Percentiles rank a stretch among this genome's conserved stretches.
phyloP scores from a whole-genome alignment of 1,140 invertebrate species.

The Sipha flava region DNA sequence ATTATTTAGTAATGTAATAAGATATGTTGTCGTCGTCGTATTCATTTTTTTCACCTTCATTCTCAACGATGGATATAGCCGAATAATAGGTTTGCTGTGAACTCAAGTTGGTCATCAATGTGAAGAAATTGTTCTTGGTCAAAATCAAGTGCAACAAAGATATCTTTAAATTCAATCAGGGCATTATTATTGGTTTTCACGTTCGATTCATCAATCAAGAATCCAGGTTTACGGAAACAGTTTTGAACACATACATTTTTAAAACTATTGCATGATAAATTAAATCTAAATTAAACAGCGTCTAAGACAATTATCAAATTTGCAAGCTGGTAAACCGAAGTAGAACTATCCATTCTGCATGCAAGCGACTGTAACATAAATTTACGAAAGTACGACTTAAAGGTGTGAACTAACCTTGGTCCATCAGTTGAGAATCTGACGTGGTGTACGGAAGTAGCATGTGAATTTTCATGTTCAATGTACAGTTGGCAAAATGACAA shows the following conservation, averaged over 20 bases:
- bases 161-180: neutral
- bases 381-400: constrained; percentile 41
- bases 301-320: neutral
- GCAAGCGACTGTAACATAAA: neutral
- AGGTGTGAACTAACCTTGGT: constrained; percentile 44
- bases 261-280: neutral
- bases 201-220: neutral
- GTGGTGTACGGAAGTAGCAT: constrained; percentile 46
- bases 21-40: too few species aligned
- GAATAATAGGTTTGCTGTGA: neutral
- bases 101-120: neutral
- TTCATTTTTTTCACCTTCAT: too few species aligned
- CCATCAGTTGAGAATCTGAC: constrained; percentile 46
- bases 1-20: too few species aligned
- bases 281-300: neutral
- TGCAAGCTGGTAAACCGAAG: neutral
- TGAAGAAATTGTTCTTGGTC: neutral
- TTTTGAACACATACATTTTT: neutral
- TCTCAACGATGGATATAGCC: too few species aligned
- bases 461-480: neutral
- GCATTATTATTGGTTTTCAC: neutral
- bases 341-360: neutral
- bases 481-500: too few species aligned
- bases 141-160: neutral
- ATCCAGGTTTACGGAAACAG: neutral